These are phyloP conservation scores for Melanotaenia duboulayi DNA, from an alignment of 2,113 vertebrate genomes.

Conservation along the genomic window DNA sequence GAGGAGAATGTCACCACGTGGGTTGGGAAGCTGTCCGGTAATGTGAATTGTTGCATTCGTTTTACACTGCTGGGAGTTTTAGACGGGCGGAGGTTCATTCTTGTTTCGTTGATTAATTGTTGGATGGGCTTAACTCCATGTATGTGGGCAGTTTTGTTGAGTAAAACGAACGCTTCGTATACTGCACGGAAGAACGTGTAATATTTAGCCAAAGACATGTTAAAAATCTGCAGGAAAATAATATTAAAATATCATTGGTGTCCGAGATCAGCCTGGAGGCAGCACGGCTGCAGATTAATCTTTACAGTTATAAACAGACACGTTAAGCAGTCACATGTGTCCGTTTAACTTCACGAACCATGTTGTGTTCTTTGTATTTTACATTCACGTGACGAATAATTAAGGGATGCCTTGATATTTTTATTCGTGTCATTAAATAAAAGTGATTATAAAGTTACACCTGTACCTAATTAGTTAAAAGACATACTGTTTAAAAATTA, in stretches of 20 bases:
- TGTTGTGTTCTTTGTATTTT: too few species aligned
- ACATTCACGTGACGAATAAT: too few species aligned
- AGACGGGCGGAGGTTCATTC: conserved; percentile 25
- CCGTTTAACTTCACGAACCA: too few species aligned
- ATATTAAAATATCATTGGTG: too few species aligned
- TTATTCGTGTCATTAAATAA: too few species aligned
- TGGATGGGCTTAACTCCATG: neutral
- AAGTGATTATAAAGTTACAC: too few species aligned
- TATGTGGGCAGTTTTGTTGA: fast-evolving
- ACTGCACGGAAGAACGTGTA: neutral
- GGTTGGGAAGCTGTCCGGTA: neutral
- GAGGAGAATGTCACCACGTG: conserved; percentile 58
- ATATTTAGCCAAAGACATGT: fast-evolving
- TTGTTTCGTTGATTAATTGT: fast-evolving
- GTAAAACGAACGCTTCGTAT: conserved; percentile 8
- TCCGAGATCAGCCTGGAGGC: too few species aligned
- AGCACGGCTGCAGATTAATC: too few species aligned
- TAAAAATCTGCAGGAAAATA: neutral
- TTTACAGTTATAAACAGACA: neutral
- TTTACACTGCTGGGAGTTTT: neutral
- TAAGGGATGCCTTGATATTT: too few species aligned
- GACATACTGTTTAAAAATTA: too few species aligned
- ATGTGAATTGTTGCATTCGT: neutral
- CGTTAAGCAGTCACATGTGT: too few species aligned
- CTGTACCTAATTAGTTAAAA: too few species aligned